Conservation (phyloP, 2,113 vertebrate species). For the Tupaia chinensis region DNA sequence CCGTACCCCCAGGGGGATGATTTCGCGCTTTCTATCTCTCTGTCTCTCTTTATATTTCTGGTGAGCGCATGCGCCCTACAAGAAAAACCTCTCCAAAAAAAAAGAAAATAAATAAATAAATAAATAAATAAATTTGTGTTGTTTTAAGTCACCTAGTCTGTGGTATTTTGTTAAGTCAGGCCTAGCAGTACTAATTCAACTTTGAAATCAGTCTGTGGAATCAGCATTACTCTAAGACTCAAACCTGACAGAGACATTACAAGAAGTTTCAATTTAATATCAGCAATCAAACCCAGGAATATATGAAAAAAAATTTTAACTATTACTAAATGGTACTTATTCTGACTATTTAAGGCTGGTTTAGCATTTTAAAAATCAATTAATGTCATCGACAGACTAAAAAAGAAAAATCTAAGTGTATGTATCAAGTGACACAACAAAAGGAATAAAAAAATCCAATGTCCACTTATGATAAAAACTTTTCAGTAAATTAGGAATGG, state of each 20-base stretch:
- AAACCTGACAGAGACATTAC: not conserved
- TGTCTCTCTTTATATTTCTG: too few relatives aligned
- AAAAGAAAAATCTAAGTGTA: not conserved
- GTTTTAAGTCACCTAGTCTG: too few relatives aligned
- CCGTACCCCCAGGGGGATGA: too few relatives aligned
- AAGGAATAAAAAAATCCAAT: not conserved
- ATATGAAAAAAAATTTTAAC: not conserved
- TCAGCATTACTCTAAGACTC: not conserved
- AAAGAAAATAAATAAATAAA: too few relatives aligned
- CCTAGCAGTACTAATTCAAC: not conserved
- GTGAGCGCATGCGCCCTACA: too few relatives aligned
- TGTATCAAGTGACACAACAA: not conserved
- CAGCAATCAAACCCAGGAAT: not conserved
- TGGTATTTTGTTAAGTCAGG: too few relatives aligned
- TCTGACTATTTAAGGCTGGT: not conserved
- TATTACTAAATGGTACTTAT: not conserved
- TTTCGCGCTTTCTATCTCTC: too few relatives aligned
- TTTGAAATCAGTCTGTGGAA: not conserved
- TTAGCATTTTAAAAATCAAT: not conserved
- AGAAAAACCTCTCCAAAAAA: too few relatives aligned
- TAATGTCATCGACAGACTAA: not conserved
- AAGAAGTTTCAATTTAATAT: not conserved
- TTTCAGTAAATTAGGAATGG: too few relatives aligned
- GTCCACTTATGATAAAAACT: too few relatives aligned
- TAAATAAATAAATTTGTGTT: too few relatives aligned